These are phyloP conservation scores for Oreochromis mossambicus DNA, from an alignment of 2,797 vertebrate species.

Conservation along the genomic window DNA sequence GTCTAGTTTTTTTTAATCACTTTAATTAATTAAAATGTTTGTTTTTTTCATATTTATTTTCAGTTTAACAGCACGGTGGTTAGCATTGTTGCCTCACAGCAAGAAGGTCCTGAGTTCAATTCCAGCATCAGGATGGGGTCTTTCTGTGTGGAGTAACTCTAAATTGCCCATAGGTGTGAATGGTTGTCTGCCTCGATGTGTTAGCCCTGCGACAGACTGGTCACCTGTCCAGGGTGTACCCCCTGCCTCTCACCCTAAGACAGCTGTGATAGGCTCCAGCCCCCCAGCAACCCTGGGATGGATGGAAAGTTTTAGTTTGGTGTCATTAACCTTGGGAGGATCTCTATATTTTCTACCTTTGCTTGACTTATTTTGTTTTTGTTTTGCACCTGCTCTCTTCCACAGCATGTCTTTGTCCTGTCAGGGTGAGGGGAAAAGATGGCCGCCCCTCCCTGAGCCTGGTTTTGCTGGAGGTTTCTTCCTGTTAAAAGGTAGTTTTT, in stretches of 20 bases:
- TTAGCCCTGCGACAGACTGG: background rate
- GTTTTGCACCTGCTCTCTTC: background rate
- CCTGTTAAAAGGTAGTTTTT: background rate
- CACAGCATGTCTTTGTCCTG: background rate
- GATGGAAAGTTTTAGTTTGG: background rate
- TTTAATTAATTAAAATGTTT: background rate
- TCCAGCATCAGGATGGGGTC: background rate
- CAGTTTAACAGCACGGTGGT: background rate
- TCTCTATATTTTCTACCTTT: background rate
- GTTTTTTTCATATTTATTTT: background rate
- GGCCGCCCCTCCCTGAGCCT: background rate
- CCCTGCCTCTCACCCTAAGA: background rate
- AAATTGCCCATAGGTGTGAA: background rate
- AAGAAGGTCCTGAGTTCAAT: background rate
- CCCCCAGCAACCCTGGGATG: background rate
- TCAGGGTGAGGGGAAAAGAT: background rate
- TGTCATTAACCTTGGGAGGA: background rate
- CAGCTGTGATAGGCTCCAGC: background rate
- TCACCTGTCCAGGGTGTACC: background rate
- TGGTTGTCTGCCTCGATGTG: background rate
- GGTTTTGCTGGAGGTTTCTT: background rate
- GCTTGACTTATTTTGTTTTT: background rate
- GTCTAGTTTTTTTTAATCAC: background rate
- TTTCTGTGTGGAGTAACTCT: background rate
- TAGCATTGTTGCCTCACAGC: background rate